Evolutionary conservation across 2,797 vertebrate species (phyloP).

Genomic region (Dryobates pubescens): DNA sequence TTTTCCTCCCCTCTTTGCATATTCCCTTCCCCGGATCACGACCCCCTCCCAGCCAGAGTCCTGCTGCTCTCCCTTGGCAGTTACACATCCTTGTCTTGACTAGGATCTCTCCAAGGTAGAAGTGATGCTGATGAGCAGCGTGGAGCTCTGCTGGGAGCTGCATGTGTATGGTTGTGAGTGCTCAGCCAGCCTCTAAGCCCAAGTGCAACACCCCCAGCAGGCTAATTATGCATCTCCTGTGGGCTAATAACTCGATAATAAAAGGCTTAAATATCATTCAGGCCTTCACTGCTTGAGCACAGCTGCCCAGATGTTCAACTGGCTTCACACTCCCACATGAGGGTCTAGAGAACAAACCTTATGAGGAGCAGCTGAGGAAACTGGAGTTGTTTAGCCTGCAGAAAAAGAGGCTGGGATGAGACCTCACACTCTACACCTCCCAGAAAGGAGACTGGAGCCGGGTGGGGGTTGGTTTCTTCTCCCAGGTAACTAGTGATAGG

Average conservation of each 20-base stretch:
- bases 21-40: not conserved
- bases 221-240: not conserved
- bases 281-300: not conserved
- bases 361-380: too few relatives aligned
- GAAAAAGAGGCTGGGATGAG: too few relatives aligned
- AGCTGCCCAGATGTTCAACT: not conserved
- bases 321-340: not conserved
- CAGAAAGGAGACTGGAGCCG: too few relatives aligned
- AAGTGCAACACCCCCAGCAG: not conserved
- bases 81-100: not conserved
- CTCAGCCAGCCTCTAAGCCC: not conserved
- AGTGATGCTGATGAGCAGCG: not conserved
- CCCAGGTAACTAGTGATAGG: too few relatives aligned
- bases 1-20: not conserved
- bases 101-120: not conserved
- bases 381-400: too few relatives aligned
- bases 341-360: too few relatives aligned
- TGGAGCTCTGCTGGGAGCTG: not conserved
- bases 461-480: too few relatives aligned
- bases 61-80: not conserved
- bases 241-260: not conserved
- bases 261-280: not conserved
- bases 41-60: not conserved
- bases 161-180: not conserved
- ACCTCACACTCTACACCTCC: too few relatives aligned